Percentiles rank a stretch among this genome's conserved stretches.
Conservation (phyloP, 1,140 invertebrate species). For the Pseudomyrmex cubaensis region DNA sequence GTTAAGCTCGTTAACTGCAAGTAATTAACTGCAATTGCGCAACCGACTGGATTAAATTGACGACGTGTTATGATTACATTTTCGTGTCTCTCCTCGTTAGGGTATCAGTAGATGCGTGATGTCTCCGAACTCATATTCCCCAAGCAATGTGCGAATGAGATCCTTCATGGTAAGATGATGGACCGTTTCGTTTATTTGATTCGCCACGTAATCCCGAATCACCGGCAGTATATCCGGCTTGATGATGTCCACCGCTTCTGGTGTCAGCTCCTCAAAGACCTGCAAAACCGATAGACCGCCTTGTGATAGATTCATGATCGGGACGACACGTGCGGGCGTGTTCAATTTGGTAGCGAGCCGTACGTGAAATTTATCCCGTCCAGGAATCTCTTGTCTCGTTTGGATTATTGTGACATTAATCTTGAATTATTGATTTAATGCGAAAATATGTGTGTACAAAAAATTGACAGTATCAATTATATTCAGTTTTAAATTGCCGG, state of each 20-base stretch:
- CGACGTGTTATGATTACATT: background rate
- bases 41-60: background rate
- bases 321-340: background rate
- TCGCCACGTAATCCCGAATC: slow-evolving; percentile 77
- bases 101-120: slow-evolving; percentile 68
- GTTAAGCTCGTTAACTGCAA: slow-evolving; percentile 8
- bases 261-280: slow-evolving; percentile 80
- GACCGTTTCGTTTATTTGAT: slow-evolving; percentile 80
- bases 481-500: background rate
- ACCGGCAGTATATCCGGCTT: slow-evolving; percentile 81
- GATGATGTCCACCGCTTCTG: slow-evolving; percentile 78
- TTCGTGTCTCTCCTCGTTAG: slow-evolving; percentile 10
- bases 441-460: background rate
- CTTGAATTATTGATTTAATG: background rate
- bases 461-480: slow-evolving; percentile 1
- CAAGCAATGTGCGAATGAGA: slow-evolving; percentile 77
- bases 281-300: slow-evolving; percentile 47
- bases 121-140: slow-evolving; percentile 79
- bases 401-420: background rate
- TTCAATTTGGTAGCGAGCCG: background rate
- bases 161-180: slow-evolving; percentile 81
- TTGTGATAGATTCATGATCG: background rate
- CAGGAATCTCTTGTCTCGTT: background rate
- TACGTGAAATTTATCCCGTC: background rate
- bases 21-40: slow-evolving; percentile 14